These are phyloP conservation scores for Rissa tridactyla DNA, from an alignment of 2,113 vertebrate species.

Conservation along the genomic window DNA sequence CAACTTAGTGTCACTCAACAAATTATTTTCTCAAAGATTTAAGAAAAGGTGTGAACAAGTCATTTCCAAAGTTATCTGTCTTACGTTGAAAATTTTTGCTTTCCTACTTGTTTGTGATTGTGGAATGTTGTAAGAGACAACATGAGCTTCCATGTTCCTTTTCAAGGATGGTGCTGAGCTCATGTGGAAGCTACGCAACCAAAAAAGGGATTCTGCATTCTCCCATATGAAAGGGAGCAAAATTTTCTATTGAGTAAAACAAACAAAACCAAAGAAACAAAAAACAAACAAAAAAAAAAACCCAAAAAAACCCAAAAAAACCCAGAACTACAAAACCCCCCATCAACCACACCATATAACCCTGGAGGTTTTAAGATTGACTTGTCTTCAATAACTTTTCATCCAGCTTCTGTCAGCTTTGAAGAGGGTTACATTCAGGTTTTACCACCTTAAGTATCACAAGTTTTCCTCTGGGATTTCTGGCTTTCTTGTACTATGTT, in stretches of 20 bases:
- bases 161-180: not conserved
- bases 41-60: not conserved
- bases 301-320: too few species aligned
- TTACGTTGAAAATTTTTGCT: not conserved
- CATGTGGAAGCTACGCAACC: not conserved
- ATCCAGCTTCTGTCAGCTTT: not conserved
- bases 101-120: not conserved
- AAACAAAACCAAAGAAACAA: not conserved
- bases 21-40: not conserved
- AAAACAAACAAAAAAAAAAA: not conserved
- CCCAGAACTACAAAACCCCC: not conserved
- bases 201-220: not conserved
- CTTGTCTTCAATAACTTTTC: not conserved
- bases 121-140: not conserved
- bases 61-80: not conserved
- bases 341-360: not conserved
- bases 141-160: not conserved
- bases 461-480: not conserved
- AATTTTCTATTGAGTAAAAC: not conserved
- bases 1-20: not conserved
- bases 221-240: not conserved
- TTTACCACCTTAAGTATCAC: not conserved
- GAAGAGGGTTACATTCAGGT: not conserved
- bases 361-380: not conserved
- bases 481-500: not conserved